Evolutionary conservation across 2,797 vertebrate species (phyloP).

Genomic region (Oreonectes daqikongensis): DNA sequence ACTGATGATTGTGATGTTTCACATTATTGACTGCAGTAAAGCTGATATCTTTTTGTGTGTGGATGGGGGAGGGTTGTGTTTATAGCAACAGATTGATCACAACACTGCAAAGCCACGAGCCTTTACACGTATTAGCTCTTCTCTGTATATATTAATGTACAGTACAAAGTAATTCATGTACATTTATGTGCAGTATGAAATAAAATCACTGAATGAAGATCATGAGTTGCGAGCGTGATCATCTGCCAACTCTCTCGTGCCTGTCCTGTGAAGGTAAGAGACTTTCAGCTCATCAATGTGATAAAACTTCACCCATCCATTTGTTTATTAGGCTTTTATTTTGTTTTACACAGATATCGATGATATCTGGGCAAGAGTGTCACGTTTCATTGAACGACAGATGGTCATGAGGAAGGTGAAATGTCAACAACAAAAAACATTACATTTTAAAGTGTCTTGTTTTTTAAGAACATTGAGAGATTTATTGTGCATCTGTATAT

Average conservation of each 20-base stretch:
- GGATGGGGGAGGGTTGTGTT: not conserved
- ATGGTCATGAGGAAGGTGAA: slow-evolving; percentile 76
- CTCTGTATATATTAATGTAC: not conserved
- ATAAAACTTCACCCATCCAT: not conserved
- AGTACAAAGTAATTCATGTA: no score
- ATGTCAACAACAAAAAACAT: no score
- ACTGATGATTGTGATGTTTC: not conserved
- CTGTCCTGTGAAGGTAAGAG: slow-evolving; percentile 73
- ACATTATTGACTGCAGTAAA: not conserved
- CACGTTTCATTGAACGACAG: slow-evolving; percentile 73
- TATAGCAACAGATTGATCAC: slow-evolving; percentile 4
- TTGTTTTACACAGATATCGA: slow-evolving; percentile 70
- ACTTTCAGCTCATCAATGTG: not conserved
- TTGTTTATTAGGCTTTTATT: not conserved
- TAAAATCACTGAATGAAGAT: slow-evolving; percentile 50
- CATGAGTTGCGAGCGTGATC: slow-evolving; percentile 52
- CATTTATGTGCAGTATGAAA: not conserved
- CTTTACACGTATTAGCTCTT: not conserved
- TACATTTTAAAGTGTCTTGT: not conserved
- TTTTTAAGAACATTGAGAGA: not conserved
- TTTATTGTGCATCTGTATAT: not conserved
- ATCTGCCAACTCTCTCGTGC: slow-evolving; percentile 65
- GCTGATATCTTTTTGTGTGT: not conserved
- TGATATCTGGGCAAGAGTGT: slow-evolving; percentile 77
- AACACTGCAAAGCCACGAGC: not conserved